Base-by-base conservation (phyloP, 1,140 invertebrate genomes). In the Atta colombica region DNA sequence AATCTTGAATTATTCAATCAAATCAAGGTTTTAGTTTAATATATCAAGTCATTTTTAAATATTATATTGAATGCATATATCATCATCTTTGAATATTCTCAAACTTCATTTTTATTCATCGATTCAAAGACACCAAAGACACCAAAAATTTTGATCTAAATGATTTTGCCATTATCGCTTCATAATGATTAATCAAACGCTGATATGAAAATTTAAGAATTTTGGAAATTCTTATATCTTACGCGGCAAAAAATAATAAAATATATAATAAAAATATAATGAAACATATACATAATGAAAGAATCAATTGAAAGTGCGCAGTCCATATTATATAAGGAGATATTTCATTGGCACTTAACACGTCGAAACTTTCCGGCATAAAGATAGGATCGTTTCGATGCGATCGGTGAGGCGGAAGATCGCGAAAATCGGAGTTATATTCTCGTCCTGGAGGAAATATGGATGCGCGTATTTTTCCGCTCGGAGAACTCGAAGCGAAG, bases 401-500 rank as follows among this genome's bases (percentile, higher is more conserved):
- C 80, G 25, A 75, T 51, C 69, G 39, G 25, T 74, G 80, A 63
- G 45, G 45, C 80, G 58, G 55, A 84, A 75, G 45, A 75, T 84
- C 39, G 58, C 28, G 55, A 75, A 84, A 55, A 81, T 81, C 65
- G 21, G 18, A 84, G 80, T 84, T 84, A 63, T 51, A 61, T 35
- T 69, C 39, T 21, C 69, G 39, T 39, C 58, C 35, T 31, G 69
- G 3, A 74, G 39, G 45, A 82, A 60, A 60, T 74, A 74, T 0
- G 25, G 58, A 1, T 51, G 39, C 72, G 81, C 53, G 82, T 53
- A 72, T 77, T 85, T 85, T 85, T 87, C 86, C 86, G 63, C 86
- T 66, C 72, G 86, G 61, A 87, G 71, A 87, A 87, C 82, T 74
- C 82, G 80, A 84, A 84, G 80, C 69, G 69, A 75, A 63, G 75